Conservation (phyloP, 1,140 invertebrate species). For the Drosophila repletoides region DNA sequence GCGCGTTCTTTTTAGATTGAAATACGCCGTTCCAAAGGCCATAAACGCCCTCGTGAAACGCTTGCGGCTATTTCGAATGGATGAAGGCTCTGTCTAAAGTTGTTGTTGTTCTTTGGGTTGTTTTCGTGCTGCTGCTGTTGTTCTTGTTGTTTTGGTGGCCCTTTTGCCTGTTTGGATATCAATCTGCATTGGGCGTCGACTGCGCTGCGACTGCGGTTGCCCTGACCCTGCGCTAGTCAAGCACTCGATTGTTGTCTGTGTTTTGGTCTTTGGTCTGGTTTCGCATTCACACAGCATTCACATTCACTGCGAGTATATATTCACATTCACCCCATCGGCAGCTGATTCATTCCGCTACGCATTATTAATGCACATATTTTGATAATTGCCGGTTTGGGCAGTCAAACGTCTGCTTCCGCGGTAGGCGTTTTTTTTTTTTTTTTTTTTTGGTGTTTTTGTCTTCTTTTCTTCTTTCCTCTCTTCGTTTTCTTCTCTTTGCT, state of each 20-base stretch:
- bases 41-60: conserved; percentile 50
- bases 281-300: conserved; percentile 28
- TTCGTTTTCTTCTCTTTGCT: not conserved
- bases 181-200: conserved; percentile 68
- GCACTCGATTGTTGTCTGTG: conserved; percentile 22
- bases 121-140: not conserved
- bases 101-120: not conserved
- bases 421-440: conserved; percentile 64
- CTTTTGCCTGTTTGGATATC: conserved; percentile 45
- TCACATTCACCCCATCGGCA: conserved; percentile 52
- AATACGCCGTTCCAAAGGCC: conserved; percentile 45
- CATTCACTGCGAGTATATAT: not conserved
- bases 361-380: conserved; percentile 81
- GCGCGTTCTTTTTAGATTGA: conserved; percentile 50
- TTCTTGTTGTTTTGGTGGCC: conserved; percentile 2
- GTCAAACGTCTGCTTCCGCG: conserved; percentile 74
- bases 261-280: conserved; percentile 16
- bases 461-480: conserved; percentile 31
- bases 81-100: not conserved
- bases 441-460: not conserved
- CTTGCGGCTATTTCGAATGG: conserved; percentile 26
- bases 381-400: conserved; percentile 76
- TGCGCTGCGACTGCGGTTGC: conserved; percentile 35
- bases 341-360: conserved; percentile 77
- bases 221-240: conserved; percentile 38